Evolutionary conservation across 2,888 invertebrate genomes (phyloP), one percentile per base, ranked within the genome.

Genomic region (Portevinia maculata): DNA sequence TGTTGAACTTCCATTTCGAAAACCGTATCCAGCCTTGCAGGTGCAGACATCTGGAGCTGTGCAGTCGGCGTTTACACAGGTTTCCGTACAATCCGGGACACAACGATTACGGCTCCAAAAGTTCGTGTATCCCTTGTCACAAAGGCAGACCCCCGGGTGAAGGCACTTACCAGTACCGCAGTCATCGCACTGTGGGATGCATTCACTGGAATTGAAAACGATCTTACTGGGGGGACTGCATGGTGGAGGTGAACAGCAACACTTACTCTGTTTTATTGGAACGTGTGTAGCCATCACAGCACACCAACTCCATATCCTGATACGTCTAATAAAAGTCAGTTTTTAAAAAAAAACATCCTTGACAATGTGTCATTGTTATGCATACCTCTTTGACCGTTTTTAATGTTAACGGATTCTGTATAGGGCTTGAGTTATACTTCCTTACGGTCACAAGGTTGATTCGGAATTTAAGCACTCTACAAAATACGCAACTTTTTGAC

Each of bases 251-350:
- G n/a, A 24, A 24, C 24, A 24, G 5, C 2, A 24, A 24, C 3
- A 44, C 87, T 85, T 85, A 89, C 89, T 85, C 86, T 0, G 81
- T 73, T 48, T 71, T 78, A 0, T 81, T 75, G 9, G 74, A 46
- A 2, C 87, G 87, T 1, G 69, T 39, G 60, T 89, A 90, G 1
- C 90, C 90, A 0, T 87, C 87, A 67, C 90, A 90, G 83, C 90
- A 90, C 0, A 87, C 83, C n/a, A 85, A 85, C n/a, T 88, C 88
- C 13, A 86, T 34, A 0, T 86, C 85, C 67, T 86, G 84, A 62
- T 87, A 89, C 1, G 86, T 88, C 88, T 88, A 30, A 17, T 24
- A 41, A 21, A 9, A 6, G 2, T 1, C 13, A 5, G 8, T 41
- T 44, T 11, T 6, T 41, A 17, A 19, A 19, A 59, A 59, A 17